phyloP scores from a whole-genome alignment of 1,140 invertebrate species.

The Calycopis cecrops region DNA sequence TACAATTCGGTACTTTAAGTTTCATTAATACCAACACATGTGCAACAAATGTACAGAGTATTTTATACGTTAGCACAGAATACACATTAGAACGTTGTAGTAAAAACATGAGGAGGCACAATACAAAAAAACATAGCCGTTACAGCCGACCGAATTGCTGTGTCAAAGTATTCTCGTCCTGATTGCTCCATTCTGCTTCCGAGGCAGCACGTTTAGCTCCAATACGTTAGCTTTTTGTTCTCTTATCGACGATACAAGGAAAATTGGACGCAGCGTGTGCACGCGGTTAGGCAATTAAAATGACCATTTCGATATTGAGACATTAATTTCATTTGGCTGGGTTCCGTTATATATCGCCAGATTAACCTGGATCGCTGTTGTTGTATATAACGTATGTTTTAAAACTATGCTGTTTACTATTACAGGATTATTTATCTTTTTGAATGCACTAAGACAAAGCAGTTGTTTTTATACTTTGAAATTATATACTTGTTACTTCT shows the following conservation, averaged over 20 bases:
- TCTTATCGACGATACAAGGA: slow-evolving; percentile 48
- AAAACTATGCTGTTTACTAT: too few species aligned
- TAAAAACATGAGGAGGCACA: slow-evolving; percentile 37
- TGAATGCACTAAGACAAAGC: too few species aligned
- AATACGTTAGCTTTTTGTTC: slow-evolving; percentile 52
- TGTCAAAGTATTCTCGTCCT: slow-evolving; percentile 68
- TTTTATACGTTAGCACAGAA: slow-evolving; percentile 16
- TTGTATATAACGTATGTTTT: too few species aligned
- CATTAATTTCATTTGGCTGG: slow-evolving; percentile 23
- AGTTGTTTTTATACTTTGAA: too few species aligned
- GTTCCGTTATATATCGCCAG: slow-evolving; percentile 8
- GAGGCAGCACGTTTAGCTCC: slow-evolving; percentile 37
- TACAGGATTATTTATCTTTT: too few species aligned
- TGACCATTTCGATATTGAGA: slow-evolving; percentile 27
- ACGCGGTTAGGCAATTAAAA: slow-evolving; percentile 34
- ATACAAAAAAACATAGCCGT: slow-evolving; percentile 66
- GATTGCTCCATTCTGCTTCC: slow-evolving; percentile 69
- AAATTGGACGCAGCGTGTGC: slow-evolving; percentile 33
- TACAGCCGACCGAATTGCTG: slow-evolving; percentile 62
- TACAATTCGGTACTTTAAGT: too few species aligned
- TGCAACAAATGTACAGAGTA: background rate
- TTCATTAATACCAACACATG: too few species aligned
- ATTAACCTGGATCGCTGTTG: background rate
- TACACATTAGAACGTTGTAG: slow-evolving; percentile 20
- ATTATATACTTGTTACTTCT: too few species aligned